Percentiles rank a stretch among this genome's conserved stretches.
These are phyloP conservation scores for Adrianichthys oophorus DNA, from an alignment of 2,797 vertebrate genomes.

Conservation along the genomic window DNA sequence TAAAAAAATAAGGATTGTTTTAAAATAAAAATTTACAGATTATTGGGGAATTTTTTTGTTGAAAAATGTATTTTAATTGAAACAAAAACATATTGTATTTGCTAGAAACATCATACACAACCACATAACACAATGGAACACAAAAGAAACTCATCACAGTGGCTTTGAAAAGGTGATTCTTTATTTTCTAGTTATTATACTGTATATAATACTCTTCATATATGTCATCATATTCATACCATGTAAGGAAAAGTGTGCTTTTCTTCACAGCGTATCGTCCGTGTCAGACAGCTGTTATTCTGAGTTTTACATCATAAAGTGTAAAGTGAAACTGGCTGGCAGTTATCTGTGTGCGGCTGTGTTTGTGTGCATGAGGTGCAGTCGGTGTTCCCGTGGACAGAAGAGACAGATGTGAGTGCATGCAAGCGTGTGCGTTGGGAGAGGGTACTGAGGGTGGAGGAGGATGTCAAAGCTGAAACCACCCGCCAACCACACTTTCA, in stretches of 20 bases:
- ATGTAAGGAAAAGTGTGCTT: conserved; percentile 84
- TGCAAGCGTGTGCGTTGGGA: conserved; percentile 59
- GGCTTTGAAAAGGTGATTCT: conserved; percentile 79
- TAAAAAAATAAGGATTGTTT: no score
- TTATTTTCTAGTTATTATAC: conserved; percentile 80
- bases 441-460: conserved; percentile 64
- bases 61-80: no score
- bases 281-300: conserved; percentile 74
- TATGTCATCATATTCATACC: conserved; percentile 78
- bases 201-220: conserved; percentile 78
- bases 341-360: conserved; percentile 53
- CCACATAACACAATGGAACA: background rate
- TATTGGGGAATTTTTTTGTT: no score
- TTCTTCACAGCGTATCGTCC: conserved; percentile 78
- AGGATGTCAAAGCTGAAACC: conserved; percentile 53
- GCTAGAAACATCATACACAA: background rate
- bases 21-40: no score
- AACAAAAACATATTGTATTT: no score
- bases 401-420: conserved; percentile 54
- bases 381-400: conserved; percentile 46
- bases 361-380: conserved; percentile 35
- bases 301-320: conserved; percentile 76
- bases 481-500: conserved; percentile 5
- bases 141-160: conserved; percentile 53
- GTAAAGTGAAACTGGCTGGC: conserved; percentile 75